Base-by-base conservation (phyloP, 1,140 invertebrate species). In the Cyrtorhinus lividipennis region DNA sequence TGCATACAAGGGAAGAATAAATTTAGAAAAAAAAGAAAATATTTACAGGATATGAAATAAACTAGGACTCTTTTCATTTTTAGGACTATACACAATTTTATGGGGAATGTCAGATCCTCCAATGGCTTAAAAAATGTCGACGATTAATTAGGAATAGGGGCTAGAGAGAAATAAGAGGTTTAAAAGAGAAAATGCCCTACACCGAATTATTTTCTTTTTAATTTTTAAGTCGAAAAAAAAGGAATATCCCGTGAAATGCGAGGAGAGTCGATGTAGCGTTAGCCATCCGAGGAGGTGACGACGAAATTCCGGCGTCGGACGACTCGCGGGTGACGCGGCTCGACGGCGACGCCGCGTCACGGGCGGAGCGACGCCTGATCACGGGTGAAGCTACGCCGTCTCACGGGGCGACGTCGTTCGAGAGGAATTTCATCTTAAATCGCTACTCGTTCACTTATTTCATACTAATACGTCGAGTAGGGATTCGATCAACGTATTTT, bases 21-120 rank as follows among this genome's bases (percentile, higher is more conserved):
- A 38, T 38, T 38, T 38, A 13, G 10, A 12, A 53, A 53, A n/a
- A n/a, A n/a, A n/a, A n/a, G n/a, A n/a, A n/a, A 15, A 22, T 53
- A 53, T 53, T 53, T 53, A 53, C 48, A 53, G 12, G 10, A 13
- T 22, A 5, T n/a, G n/a, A n/a, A n/a, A n/a, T n/a, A n/a, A 44
- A 20, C 20, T 22, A 26, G 44, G 57, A 62, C 44, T 38, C 56
- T 59, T 27, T 44, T 53, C 26, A 45, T 56, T 25, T n/a, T n/a
- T n/a, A n/a, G 38, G 62, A 65, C 63, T 64, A 67, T 63, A 64
- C 61, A 67, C 59, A 53, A 63, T 63, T 63, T 56, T 45, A 58
- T 27, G 59, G 27, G 25, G 63, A 63, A 66, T 60, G 56, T 63
- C 66, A 67, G 62, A 67, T 67, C 66, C 66, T 67, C 66, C 66